phyloP scores from a whole-genome alignment of 1,140 invertebrate species.

The Venustaconcha ellipsiformis region DNA sequence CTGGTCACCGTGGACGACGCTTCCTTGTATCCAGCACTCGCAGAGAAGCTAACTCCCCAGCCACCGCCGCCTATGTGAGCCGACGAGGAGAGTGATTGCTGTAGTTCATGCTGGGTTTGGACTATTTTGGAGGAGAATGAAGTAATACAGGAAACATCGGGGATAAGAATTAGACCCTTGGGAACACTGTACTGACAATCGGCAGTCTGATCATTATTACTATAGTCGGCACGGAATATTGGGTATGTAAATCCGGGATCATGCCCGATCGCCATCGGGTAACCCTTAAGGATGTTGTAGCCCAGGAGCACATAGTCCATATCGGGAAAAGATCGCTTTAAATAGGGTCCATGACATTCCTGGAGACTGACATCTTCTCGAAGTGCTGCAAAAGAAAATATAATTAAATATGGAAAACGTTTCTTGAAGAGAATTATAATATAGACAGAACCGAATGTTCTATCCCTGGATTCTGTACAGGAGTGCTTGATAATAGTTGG shows the following conservation, averaged over 20 bases:
- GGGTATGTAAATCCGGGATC: slow-evolving; percentile 35
- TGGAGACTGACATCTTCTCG: neutral
- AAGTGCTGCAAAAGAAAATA: no score
- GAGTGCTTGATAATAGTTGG: no score
- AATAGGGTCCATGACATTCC: neutral
- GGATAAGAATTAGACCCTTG: slow-evolving; percentile 19
- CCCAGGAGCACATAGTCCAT: slow-evolving; percentile 28
- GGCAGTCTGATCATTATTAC: neutral
- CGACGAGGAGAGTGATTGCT: slow-evolving; percentile 8
- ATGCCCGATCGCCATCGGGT: slow-evolving; percentile 20
- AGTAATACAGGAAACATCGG: slow-evolving; percentile 28
- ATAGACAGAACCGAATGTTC: no score
- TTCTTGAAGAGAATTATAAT: no score
- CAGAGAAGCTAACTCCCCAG: slow-evolving; percentile 21
- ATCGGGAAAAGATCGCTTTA: slow-evolving; percentile 25
- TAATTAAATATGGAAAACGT: no score
- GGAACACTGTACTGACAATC: slow-evolving; percentile 29
- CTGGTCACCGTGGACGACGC: slow-evolving; percentile 5
- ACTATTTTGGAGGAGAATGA: slow-evolving; percentile 22
- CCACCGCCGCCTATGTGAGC: slow-evolving; percentile 12
- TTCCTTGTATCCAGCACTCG: slow-evolving; percentile 23
- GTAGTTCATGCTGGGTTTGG: slow-evolving; percentile 19
- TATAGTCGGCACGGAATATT: slow-evolving; percentile 28
- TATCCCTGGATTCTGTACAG: no score
- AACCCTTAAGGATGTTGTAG: slow-evolving; percentile 33